Conservation (phyloP, 2,888 invertebrate species). For the Lycia hirtaria region DNA sequence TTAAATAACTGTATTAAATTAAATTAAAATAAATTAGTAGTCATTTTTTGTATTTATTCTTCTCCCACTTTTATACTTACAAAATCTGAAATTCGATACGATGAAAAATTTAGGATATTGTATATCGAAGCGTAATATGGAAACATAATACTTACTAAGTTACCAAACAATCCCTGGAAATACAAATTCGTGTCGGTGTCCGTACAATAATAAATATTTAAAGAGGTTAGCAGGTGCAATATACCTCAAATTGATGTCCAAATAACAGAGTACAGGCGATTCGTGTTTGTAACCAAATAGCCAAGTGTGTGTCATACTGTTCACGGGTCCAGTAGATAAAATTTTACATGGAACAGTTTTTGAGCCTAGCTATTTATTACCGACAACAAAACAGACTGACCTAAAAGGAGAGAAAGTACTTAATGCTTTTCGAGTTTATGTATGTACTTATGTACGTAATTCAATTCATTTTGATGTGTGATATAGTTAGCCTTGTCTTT, state of each 20-base stretch:
- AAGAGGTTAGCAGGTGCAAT: slow-evolving; percentile 79
- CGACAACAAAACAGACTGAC: no score
- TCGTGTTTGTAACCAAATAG: slow-evolving; percentile 19
- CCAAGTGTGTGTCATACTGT: slow-evolving; percentile 2
- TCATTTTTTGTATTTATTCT: no score
- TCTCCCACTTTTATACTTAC: no score
- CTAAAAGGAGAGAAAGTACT: no score
- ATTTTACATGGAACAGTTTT: neutral
- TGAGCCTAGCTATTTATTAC: neutral
- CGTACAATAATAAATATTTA: slow-evolving; percentile 76
- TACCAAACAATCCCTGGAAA: slow-evolving; percentile 53
- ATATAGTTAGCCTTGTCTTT: no score
- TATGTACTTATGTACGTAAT: no score
- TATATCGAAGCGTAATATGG: slow-evolving; percentile 47
- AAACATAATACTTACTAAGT: slow-evolving; percentile 52
- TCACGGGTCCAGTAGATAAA: slow-evolving; percentile 10
- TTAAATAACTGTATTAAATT: no score
- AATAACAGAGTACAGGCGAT: slow-evolving; percentile 69
- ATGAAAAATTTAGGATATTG: no score
- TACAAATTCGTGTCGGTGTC: slow-evolving; percentile 56
- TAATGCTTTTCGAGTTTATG: no score
- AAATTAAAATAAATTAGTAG: no score
- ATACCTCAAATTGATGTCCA: slow-evolving; percentile 70
- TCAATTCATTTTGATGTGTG: no score
- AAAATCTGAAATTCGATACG: no score